Evolutionary conservation across 2,113 vertebrate genomes (phyloP), one percentile per base, ranked within the genome.

Genomic region (Xerus inauris): DNA sequence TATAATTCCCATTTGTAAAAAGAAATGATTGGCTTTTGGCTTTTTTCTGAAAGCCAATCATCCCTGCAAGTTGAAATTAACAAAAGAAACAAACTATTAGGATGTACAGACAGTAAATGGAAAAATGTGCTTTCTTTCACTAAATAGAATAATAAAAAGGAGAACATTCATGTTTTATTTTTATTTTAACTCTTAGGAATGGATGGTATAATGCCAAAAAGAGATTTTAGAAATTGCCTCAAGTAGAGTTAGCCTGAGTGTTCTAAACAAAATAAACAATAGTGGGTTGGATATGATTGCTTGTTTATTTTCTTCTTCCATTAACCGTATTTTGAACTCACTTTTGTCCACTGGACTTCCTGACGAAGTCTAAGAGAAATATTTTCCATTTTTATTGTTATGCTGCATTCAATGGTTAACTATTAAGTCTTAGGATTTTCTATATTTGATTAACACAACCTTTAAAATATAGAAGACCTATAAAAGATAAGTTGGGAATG

Each of bases 401-500:
- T 22, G 87, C 42, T 79, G 30, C 42, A 75, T 2, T 40, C 32
- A 88, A 81, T 96, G 89, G 94, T 84, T 97, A 94, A 93, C 90
- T 88, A 26, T 92, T 89, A 98, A 97, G 24, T 92, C 80, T 95
- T 96, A 94, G 47, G 79, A 79, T 94, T 97, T 97, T 96, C 89
- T 84, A 35, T 65, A 77, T 69, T 90, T 96, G 88, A 94, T 73
- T 49, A 72, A 38, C 8, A 40, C 11, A 72, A 87, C 82, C 24
- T 77, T 87, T 38, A 47, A 71, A 85, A 65, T 51, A 67, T 28
- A 51, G 19, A 94, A 64, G 45, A 51, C 26, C 59, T 72, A 32
- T 57, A 40, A 32, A 32, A 35, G 32, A 32, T 64, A n/a, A 51
- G 4, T 89, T 57, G 38, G 38, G 64, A 42, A 28, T 54, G 73